These are phyloP conservation scores for Oppia nitens DNA, from an alignment of 1,140 invertebrate genomes.

Conservation along the genomic window DNA sequence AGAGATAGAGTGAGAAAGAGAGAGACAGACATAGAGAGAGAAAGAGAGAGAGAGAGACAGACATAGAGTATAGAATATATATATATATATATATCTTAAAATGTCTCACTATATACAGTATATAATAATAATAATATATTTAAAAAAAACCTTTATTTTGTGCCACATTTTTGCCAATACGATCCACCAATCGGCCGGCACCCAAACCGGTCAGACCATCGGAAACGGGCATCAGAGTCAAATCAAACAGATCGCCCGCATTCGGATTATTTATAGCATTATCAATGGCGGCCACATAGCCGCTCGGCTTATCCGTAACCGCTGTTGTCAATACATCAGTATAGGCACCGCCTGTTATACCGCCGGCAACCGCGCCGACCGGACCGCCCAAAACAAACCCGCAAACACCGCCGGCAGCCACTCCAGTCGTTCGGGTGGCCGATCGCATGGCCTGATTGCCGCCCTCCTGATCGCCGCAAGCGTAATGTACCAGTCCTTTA, in stretches of 20 bases:
- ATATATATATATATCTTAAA: too few species aligned
- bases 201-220: constrained; percentile 3
- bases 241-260: constrained; percentile 1
- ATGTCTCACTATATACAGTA: too few species aligned
- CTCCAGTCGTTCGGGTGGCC: constrained; percentile 15
- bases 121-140: too few species aligned
- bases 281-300: neutral
- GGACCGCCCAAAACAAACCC: neutral
- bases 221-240: neutral
- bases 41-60: too few species aligned
- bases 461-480: constrained; percentile 17
- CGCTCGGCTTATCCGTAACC: neutral
- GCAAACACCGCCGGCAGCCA: constrained; percentile 3
- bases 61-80: too few species aligned
- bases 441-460: constrained; percentile 18
- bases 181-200: too few species aligned
- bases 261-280: neutral
- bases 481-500: constrained; percentile 18
- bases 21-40: too few species aligned
- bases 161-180: too few species aligned
- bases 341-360: neutral
- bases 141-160: too few species aligned
- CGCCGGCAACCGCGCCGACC: neutral
- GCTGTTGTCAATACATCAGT: neutral
- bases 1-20: too few species aligned